Conservation (phyloP, 1,140 invertebrate species). For the Arctopsyche grandis region DNA sequence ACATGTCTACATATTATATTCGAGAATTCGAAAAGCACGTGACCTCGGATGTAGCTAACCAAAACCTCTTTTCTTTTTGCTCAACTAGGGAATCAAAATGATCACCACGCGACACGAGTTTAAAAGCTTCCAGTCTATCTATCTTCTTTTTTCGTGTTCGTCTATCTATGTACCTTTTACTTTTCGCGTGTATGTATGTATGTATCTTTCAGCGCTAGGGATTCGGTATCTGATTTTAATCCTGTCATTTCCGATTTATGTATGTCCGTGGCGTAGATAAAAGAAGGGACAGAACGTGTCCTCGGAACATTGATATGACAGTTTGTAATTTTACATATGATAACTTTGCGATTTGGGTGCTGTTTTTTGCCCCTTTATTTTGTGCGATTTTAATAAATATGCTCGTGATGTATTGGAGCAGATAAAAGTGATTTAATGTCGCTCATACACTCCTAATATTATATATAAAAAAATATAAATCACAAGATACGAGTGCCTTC, state of each 20-base stretch:
- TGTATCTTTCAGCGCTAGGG: slow-evolving; percentile 9
- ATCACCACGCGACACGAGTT: slow-evolving; percentile 21
- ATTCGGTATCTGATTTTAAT: slow-evolving; percentile 31
- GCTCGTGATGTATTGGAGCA: neutral
- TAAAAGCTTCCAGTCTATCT: slow-evolving; percentile 23
- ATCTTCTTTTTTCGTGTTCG: slow-evolving; percentile 9
- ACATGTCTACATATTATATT: neutral
- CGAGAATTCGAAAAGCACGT: neutral
- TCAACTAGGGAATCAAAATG: slow-evolving; percentile 29
- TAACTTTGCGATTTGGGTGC: too few species aligned
- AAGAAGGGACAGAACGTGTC: neutral
- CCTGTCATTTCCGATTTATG: slow-evolving; percentile 8
- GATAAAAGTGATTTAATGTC: neutral
- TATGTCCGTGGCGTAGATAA: neutral
- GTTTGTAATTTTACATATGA: neutral
- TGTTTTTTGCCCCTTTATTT: too few species aligned
- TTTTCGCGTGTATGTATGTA: neutral
- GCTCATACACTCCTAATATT: neutral
- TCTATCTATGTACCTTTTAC: neutral
- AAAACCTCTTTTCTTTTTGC: slow-evolving; percentile 25
- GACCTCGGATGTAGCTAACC: neutral
- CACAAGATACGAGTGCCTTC: neutral
- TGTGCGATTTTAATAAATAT: neutral
- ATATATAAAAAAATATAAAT: slow-evolving; percentile 4
- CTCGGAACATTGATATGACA: neutral